phyloP scores from a whole-genome alignment of 1,140 invertebrate genomes.

The Heliconius congener region DNA sequence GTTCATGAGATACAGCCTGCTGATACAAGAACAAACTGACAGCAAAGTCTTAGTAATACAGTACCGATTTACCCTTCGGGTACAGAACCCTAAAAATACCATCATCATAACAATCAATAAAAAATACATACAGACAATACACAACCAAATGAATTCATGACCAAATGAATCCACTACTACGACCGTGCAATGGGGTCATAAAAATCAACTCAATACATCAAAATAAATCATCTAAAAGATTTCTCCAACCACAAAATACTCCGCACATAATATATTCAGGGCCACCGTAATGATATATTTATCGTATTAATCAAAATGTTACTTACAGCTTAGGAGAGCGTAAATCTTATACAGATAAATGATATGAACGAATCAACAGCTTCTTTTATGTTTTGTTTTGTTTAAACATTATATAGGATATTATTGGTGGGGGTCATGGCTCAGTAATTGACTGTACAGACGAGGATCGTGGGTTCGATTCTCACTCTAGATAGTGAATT shows the following conservation, averaged over 20 bases:
- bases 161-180: too few relatives aligned
- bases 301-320: slow-evolving; percentile 23
- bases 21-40: too few relatives aligned
- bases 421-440: not conserved
- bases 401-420: not conserved
- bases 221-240: slow-evolving; percentile 22
- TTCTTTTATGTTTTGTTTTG: not conserved
- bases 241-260: slow-evolving; percentile 3
- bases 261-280: not conserved
- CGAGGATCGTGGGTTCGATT: not conserved
- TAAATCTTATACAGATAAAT: slow-evolving; percentile 8
- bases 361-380: slow-evolving; percentile 6
- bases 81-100: too few relatives aligned
- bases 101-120: too few relatives aligned
- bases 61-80: too few relatives aligned
- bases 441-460: not conserved
- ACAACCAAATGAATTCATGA: too few relatives aligned
- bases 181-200: not conserved
- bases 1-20: too few relatives aligned
- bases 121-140: too few relatives aligned
- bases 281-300: slow-evolving; percentile 16
- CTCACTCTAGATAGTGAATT: not conserved
- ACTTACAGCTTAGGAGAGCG: slow-evolving; percentile 5
- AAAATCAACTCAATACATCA: slow-evolving; percentile 9
- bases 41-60: too few relatives aligned